Evolutionary conservation across 2,888 invertebrate genomes (phyloP), one percentile per base, ranked within the genome.

Genomic region (Campopleginae sp.): DNA sequence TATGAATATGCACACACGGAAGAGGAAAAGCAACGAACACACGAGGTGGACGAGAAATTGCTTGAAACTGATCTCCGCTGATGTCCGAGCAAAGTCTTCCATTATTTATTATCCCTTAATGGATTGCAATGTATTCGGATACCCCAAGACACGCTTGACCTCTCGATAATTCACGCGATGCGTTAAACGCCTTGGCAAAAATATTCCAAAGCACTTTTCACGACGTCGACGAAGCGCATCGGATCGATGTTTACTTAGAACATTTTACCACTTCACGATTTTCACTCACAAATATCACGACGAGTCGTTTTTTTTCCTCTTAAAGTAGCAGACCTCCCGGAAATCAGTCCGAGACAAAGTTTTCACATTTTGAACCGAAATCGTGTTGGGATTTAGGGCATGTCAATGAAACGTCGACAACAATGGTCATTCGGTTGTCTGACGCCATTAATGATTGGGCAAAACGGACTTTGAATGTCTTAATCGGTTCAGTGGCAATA

Each of bases 31-130:
- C 63, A 78, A 78, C 74, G 75, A 58, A 31, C 70, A 38, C 63
- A 6, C 10, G 23, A n/a, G 31, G 68, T 27, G 54, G 66, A 66
- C 46, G 80, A 42, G 75, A 72, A 31, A 19, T 54, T 48, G 48
- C 68, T 75, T 48, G 65, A 72, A 71, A 76, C 33, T 42, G 71
- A 65, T 48, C 46, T 66, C 48, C 66, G 46, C 38, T 51, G 79
- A 85, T 63, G 79, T 74, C 70, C 23, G 74, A 63, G 68, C 81
- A 70, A 68, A 83, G 70, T 58, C 76, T 58, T 68, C 23, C 31
- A 44, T 76, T 78, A 86, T 84, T 82, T 81, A 87, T 86, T 78
- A 86, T 84, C 80, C 72, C 54, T 80, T 80, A 86, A 87, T 86
- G 86, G 86, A 82, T 77, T 70, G 84, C 84, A 72, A 82, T 87